Percentiles rank a stretch among this genome's conserved stretches.
These are phyloP conservation scores for Holacanthus passer DNA, from an alignment of 2,113 vertebrate genomes.

Conservation along the genomic window DNA sequence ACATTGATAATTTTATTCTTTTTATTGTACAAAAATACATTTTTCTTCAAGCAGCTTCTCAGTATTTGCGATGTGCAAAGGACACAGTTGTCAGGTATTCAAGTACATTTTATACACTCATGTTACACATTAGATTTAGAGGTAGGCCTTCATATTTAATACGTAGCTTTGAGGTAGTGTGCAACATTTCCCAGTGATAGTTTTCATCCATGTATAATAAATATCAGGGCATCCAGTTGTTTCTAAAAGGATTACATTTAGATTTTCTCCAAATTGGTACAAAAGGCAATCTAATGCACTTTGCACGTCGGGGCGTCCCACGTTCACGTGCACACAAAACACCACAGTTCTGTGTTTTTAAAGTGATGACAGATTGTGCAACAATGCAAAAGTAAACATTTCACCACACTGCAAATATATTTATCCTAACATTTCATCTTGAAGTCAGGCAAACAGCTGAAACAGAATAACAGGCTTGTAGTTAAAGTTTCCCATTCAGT, in stretches of 20 bases:
- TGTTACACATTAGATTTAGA: slow-evolving; percentile 66
- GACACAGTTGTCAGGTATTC: slow-evolving; percentile 66
- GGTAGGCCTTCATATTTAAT: slow-evolving; percentile 71
- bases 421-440: slow-evolving; percentile 12
- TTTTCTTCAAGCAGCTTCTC: slow-evolving; percentile 72
- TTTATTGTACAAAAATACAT: slow-evolving; percentile 82
- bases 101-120: slow-evolving; percentile 66
- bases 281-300: slow-evolving; percentile 4
- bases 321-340: slow-evolving; percentile 14
- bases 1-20: slow-evolving; percentile 18
- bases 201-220: neutral
- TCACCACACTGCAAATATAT: slow-evolving; percentile 37
- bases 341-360: neutral
- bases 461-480: neutral
- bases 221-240: neutral
- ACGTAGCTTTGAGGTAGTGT: slow-evolving; percentile 71
- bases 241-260: neutral
- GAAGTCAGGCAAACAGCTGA: neutral
- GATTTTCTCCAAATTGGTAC: slow-evolving; percentile 32
- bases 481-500: neutral
- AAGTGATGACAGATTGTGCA: slow-evolving; percentile 67
- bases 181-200: slow-evolving; percentile 44
- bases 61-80: slow-evolving; percentile 77
- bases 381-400: slow-evolving; percentile 73
- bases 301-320: neutral